Percentiles rank a stretch among this genome's conserved stretches.
phyloP scores from a whole-genome alignment of 1,140 invertebrate genomes.

The Cydia fagiglandana region DNA sequence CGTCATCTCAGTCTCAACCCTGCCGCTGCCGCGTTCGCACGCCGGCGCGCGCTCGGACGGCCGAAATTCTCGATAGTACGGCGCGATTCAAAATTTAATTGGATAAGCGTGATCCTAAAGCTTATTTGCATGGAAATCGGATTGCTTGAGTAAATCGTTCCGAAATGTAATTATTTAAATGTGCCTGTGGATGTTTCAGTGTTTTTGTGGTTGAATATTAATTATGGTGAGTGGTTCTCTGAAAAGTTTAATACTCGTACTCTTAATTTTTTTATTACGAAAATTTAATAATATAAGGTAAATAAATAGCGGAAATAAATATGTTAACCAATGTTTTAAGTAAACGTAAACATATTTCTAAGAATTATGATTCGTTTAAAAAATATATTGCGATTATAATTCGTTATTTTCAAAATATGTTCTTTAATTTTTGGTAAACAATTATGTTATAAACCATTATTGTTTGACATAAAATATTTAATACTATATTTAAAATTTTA shows the following conservation, averaged over 20 bases:
- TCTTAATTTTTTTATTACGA: neutral
- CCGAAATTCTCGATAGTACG: neutral
- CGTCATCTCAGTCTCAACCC: slow-evolving; percentile 41
- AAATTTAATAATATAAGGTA: too few species aligned
- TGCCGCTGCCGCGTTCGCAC: slow-evolving; percentile 39
- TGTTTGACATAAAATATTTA: too few species aligned
- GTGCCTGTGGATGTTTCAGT: slow-evolving; percentile 38
- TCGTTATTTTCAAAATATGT: too few species aligned
- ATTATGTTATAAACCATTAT: too few species aligned
- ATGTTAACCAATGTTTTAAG: too few species aligned
- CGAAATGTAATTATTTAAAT: slow-evolving; percentile 38
- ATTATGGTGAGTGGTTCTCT: slow-evolving; percentile 10
- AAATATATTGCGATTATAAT: too few species aligned
- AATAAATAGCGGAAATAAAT: too few species aligned
- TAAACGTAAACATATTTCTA: too few species aligned
- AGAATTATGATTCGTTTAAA: too few species aligned
- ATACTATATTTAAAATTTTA: too few species aligned
- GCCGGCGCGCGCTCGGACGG: neutral
- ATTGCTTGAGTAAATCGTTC: slow-evolving; percentile 38
- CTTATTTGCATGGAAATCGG: slow-evolving; percentile 49
- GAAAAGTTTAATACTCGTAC: neutral
- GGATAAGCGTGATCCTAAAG: slow-evolving; percentile 41
- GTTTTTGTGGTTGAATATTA: slow-evolving; percentile 37
- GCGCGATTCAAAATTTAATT: slow-evolving; percentile 51
- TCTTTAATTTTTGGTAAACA: too few species aligned